A percentile compares a stretch with the other conserved stretches of the same genome.
These are phyloP conservation scores for Ectropis grisescens DNA, from an alignment of 1,140 invertebrate genomes.

Conservation along the genomic window DNA sequence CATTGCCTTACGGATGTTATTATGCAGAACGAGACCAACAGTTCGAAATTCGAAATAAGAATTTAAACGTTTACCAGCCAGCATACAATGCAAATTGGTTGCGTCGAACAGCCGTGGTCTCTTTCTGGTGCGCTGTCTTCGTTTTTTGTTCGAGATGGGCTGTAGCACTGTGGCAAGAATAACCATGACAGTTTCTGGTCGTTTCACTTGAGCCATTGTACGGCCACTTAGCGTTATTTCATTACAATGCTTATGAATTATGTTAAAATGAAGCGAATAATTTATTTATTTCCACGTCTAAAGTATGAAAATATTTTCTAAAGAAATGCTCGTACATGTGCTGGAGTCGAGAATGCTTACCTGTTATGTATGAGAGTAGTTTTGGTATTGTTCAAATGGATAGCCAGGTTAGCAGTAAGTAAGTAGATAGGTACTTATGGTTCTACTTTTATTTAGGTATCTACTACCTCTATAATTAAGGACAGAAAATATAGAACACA, in stretches of 20 bases:
- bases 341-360: too few species aligned
- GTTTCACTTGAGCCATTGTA: constrained; percentile 19
- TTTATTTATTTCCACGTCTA: too few species aligned
- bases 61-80: constrained; percentile 61
- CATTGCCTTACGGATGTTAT: constrained; percentile 66
- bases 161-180: constrained; percentile 19
- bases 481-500: too few species aligned
- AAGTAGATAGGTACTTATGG: too few species aligned
- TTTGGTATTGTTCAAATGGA: too few species aligned
- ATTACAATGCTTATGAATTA: constrained; percentile 5
- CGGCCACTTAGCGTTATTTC: constrained; percentile 18
- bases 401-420: too few species aligned
- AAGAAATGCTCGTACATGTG: too few species aligned
- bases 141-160: constrained; percentile 32
- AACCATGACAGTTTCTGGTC: constrained; percentile 16
- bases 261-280: too few species aligned
- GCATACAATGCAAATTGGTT: constrained; percentile 64
- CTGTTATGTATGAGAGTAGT: too few species aligned
- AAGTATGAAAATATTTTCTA: too few species aligned
- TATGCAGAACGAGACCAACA: constrained; percentile 64
- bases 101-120: constrained; percentile 44
- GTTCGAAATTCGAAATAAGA: constrained; percentile 63
- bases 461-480: too few species aligned
- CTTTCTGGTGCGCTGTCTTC: constrained; percentile 36
- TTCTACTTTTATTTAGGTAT: too few species aligned